A percentile compares a stretch with the other conserved stretches of the same genome.
Evolutionary conservation across 2,113 vertebrate species (phyloP).

Genomic region (Semicossyphus pulcher): DNA sequence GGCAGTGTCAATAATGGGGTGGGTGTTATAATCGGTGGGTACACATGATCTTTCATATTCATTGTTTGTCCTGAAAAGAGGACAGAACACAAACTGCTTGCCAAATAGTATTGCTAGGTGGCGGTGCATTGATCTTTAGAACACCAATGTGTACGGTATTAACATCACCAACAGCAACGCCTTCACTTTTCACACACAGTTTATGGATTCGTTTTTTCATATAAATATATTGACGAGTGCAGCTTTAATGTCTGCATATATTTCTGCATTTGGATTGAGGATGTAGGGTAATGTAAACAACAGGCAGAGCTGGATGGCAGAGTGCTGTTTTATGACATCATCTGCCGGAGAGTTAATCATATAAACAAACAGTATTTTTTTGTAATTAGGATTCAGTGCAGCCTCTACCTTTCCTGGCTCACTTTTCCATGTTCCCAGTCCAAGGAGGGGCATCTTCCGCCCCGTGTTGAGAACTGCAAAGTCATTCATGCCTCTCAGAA

Average conservation of each 20-base stretch:
- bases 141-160: neutral
- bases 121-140: neutral
- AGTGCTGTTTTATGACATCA: neutral
- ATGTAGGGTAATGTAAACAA: neutral
- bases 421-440: constrained; percentile 97
- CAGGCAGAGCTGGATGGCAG: neutral
- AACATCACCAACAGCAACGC: neutral
- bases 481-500: constrained; percentile 80
- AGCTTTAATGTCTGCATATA: neutral
- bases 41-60: neutral
- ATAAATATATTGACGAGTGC: neutral
- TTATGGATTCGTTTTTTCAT: neutral
- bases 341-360: neutral
- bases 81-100: too few relatives aligned
- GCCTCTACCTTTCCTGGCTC: constrained; percentile 90
- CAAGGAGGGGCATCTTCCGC: constrained; percentile 94
- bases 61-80: neutral
- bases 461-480: constrained; percentile 88
- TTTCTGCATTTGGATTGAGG: neutral
- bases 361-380: neutral
- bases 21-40: neutral
- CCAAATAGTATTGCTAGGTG: neutral
- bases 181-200: neutral
- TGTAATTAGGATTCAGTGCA: neutral
- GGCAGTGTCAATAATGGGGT: neutral